These are phyloP conservation scores for Vidua chalybeata DNA, from an alignment of 2,113 vertebrate genomes.

Conservation along the genomic window DNA sequence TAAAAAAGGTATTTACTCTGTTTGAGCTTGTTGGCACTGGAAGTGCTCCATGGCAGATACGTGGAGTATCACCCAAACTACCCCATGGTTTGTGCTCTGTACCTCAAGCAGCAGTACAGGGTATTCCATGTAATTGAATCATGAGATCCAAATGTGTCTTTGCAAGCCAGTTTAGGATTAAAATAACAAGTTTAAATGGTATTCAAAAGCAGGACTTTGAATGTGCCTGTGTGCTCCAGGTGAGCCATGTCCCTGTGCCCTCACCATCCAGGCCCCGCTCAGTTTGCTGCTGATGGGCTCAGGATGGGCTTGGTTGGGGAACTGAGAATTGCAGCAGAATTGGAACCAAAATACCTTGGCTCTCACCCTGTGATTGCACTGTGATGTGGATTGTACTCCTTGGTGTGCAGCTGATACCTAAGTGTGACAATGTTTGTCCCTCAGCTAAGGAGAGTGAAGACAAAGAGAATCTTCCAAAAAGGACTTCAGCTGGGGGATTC, in stretches of 20 bases:
- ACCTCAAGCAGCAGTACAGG: background rate
- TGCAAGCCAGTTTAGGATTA: background rate
- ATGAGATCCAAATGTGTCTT: background rate
- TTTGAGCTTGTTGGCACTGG: background rate
- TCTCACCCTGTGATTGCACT: background rate
- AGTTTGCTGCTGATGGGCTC: rapidly evolving
- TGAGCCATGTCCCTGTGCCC: rapidly evolving
- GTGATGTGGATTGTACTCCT: background rate
- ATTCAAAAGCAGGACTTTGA: background rate
- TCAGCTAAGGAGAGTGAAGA: constrained; percentile 88
- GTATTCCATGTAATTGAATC: background rate
- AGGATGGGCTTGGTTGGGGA: background rate
- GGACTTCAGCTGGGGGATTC: constrained; percentile 78
- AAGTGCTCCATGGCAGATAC: rapidly evolving
- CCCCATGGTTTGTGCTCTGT: background rate
- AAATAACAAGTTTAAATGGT: background rate
- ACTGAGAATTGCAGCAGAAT: background rate
- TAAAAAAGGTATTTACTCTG: constrained; percentile 87
- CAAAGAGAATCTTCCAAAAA: constrained; percentile 83
- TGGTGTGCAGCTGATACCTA: background rate
- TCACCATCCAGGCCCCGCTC: background rate
- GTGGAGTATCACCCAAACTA: background rate
- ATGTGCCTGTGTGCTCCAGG: background rate
- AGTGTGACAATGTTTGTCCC: constrained; percentile 53
- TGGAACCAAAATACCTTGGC: background rate